phyloP scores from a whole-genome alignment of 2,888 invertebrate species.

The Gymnosoma rotundatum region DNA sequence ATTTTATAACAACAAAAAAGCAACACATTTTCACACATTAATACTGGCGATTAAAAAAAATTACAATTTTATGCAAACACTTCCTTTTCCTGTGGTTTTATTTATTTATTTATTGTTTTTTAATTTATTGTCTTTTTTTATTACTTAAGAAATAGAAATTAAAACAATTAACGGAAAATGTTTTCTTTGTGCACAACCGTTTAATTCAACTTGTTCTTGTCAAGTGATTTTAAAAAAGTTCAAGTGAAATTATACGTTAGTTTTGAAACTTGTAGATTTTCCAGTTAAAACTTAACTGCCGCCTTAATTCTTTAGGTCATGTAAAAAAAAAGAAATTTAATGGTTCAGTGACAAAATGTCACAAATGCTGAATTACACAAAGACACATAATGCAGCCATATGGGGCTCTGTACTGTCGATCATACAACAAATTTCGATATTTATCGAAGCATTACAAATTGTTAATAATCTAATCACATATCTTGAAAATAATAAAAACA shows the following conservation, averaged over 20 bases:
- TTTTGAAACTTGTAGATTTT: constrained; percentile 32
- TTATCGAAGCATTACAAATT: constrained; percentile 79
- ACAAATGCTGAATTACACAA: constrained; percentile 43
- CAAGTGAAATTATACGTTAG: constrained; percentile 55
- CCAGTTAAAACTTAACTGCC: constrained; percentile 27
- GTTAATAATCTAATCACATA: constrained; percentile 76
- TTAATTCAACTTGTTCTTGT: constrained; percentile 48
- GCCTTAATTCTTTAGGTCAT: constrained; percentile 53
- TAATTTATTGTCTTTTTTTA: neutral
- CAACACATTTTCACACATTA: constrained; percentile 72
- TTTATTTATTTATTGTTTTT: constrained; percentile 4
- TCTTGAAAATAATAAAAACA: constrained; percentile 36
- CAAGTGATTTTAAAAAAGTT: constrained; percentile 59
- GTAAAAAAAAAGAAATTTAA: constrained; percentile 60
- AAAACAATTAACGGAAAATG: neutral
- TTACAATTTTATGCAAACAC: neutral
- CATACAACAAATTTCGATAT: constrained; percentile 69
- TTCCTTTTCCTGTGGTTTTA: constrained; percentile 19
- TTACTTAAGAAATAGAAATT: neutral
- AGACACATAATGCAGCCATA: neutral
- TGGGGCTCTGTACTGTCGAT: neutral
- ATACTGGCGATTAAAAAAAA: neutral
- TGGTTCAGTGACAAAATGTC: constrained; percentile 76
- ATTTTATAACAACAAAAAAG: constrained; percentile 72
- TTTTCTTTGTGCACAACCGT: constrained; percentile 50